These are phyloP conservation scores for Clostera curtula DNA, from an alignment of 2,888 invertebrate genomes.

Conservation along the genomic window DNA sequence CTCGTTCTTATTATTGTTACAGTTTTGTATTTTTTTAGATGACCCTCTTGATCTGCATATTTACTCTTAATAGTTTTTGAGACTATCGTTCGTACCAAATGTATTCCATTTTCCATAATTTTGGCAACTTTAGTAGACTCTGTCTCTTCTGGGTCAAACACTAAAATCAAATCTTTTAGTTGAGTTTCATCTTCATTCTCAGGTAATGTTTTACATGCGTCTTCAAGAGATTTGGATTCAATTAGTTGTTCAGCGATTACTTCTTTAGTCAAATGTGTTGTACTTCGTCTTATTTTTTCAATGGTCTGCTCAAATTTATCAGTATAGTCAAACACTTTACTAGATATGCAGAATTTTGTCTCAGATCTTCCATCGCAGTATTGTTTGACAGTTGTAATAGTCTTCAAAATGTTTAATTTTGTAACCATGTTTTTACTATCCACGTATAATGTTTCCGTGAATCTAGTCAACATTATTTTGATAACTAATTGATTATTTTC, in stretches of 20 bases:
- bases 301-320: too few species aligned
- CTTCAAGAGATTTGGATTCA: too few species aligned
- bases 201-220: too few species aligned
- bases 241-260: background rate
- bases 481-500: background rate
- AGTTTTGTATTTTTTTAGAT: conserved; percentile 1
- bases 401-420: conserved; percentile 2
- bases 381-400: conserved; percentile 1
- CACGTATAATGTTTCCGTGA: background rate
- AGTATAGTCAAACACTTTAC: too few species aligned
- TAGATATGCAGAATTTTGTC: too few species aligned
- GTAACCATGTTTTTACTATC: background rate
- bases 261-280: conserved; percentile 1
- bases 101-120: background rate
- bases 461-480: background rate
- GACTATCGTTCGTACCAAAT: background rate
- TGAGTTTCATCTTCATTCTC: background rate
- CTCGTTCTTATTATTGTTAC: background rate
- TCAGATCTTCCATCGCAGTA: conserved; percentile 4
- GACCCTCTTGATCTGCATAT: conserved; percentile 2
- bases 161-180: conserved; percentile 1
- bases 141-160: background rate
- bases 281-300: too few species aligned
- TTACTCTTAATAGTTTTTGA: background rate
- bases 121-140: conserved; percentile 1